A percentile compares a stretch with the other conserved stretches of the same genome.
These are phyloP conservation scores for Pseudolycoriella hygida DNA, from an alignment of 2,888 invertebrate species.

Conservation along the genomic window DNA sequence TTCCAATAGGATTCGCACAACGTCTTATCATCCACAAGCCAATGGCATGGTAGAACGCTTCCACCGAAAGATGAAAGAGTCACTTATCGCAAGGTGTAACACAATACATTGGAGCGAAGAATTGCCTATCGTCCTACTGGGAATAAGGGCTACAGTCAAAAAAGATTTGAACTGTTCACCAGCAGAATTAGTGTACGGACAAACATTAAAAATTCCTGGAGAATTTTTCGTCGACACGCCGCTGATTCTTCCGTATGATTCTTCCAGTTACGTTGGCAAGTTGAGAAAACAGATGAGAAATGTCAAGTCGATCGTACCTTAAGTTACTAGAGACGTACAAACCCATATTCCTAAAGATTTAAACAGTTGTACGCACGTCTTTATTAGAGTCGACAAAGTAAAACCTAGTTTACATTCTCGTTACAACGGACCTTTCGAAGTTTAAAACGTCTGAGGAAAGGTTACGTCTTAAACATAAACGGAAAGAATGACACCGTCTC, in stretches of 20 bases:
- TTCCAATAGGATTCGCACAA: too few relatives aligned
- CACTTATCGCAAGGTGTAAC: too few relatives aligned
- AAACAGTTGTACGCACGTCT: slow-evolving; percentile 6
- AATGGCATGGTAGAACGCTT: too few relatives aligned
- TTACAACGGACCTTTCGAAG: slow-evolving; percentile 4
- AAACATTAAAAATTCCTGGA: slow-evolving; percentile 14
- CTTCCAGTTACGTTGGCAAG: too few relatives aligned
- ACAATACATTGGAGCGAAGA: too few relatives aligned
- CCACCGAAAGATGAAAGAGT: slow-evolving; percentile 23
- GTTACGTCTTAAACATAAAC: slow-evolving; percentile 3
- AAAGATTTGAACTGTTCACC: too few relatives aligned
- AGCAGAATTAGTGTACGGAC: too few relatives aligned
- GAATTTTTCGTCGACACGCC: slow-evolving; percentile 10
- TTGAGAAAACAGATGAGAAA: too few relatives aligned
- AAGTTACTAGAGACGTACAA: slow-evolving; percentile 2
- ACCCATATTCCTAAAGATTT: slow-evolving; percentile 8
- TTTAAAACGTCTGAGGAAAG: background rate
- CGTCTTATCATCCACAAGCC: too few relatives aligned
- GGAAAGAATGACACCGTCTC: slow-evolving; percentile 9
- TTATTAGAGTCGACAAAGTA: slow-evolving; percentile 8
- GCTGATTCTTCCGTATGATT: too few relatives aligned
- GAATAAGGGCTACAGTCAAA: too few relatives aligned
- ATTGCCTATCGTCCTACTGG: slow-evolving; percentile 21
- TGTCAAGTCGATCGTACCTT: background rate
- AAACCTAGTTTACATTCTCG: slow-evolving; percentile 5